Evolutionary conservation across 2,113 vertebrate genomes (phyloP).

Genomic region (Myanophis thanlyinensis): DNA sequence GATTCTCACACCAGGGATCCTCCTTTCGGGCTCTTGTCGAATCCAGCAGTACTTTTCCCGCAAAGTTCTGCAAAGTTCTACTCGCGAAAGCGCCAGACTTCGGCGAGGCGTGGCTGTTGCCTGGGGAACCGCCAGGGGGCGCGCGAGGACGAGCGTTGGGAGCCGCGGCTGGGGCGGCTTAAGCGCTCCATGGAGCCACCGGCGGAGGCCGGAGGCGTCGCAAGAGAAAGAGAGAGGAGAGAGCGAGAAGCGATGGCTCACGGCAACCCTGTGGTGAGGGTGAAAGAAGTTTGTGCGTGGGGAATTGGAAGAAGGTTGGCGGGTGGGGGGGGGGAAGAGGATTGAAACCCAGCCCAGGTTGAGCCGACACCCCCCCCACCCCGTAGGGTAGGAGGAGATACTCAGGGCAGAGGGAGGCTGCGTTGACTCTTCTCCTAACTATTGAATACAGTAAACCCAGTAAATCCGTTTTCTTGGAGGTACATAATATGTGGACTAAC

Average conservation of each 20-base stretch:
- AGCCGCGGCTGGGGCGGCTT: not conserved
- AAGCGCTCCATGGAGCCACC: fast-evolving
- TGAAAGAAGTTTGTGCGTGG: not conserved
- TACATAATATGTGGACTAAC: not conserved
- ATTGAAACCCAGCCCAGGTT: not conserved
- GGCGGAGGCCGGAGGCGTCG: too few species aligned
- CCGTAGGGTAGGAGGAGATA: not conserved
- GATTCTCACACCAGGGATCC: not conserved
- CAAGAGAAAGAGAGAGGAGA: not conserved
- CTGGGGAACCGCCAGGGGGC: conserved; percentile 6
- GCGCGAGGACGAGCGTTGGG: not conserved
- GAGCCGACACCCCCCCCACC: not conserved
- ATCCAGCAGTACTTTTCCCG: not conserved
- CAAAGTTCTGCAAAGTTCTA: not conserved
- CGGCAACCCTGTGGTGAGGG: conserved; percentile 65
- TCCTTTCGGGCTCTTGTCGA: not conserved
- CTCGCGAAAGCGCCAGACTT: not conserved
- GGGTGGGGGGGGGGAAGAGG: too few species aligned
- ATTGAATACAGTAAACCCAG: not conserved
- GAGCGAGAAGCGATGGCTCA: conserved; percentile 54
- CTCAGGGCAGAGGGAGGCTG: not conserved
- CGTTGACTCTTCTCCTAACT: not conserved
- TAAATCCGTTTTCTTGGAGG: not conserved
- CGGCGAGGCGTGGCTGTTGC: not conserved
- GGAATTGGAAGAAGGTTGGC: not conserved